Percentiles rank a stretch among this genome's conserved stretches.
Conservation (phyloP, 2,113 vertebrate species). For the Pluvianellus socialis region DNA sequence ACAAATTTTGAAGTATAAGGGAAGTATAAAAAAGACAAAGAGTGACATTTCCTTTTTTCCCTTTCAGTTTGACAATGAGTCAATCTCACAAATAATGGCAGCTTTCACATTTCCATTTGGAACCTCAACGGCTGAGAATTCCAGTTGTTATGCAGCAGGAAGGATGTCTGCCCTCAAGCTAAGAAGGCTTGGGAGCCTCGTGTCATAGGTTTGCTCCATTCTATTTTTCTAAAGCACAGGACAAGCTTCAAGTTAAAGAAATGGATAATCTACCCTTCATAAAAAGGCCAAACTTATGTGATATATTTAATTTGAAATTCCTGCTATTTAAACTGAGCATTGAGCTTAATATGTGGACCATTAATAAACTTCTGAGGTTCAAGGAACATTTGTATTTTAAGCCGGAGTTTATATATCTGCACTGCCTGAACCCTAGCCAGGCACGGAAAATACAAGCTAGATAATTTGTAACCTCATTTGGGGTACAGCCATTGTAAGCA, state of each 20-base stretch:
- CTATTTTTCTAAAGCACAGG: not conserved
- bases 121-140: not conserved
- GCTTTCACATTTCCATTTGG: not conserved
- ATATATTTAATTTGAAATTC: not conserved
- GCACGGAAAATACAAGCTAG: not conserved
- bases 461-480: not conserved
- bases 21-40: not conserved
- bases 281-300: not conserved
- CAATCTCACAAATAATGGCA: not conserved
- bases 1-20: not conserved
- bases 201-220: not conserved
- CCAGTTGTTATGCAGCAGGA: not conserved
- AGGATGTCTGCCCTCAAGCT: not conserved
- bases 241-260: not conserved
- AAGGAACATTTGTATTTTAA: not conserved
- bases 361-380: not conserved
- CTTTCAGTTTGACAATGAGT: not conserved
- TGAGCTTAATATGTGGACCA: not conserved
- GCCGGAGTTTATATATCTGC: not conserved
- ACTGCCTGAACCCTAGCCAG: not conserved
- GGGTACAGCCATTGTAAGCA: not conserved
- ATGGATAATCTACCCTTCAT: not conserved
- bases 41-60: not conserved
- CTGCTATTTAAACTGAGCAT: not conserved
- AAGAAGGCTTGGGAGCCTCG: not conserved